These are phyloP conservation scores for Geotrypetes seraphini DNA, from an alignment of 2,797 vertebrate genomes.

Conservation along the genomic window DNA sequence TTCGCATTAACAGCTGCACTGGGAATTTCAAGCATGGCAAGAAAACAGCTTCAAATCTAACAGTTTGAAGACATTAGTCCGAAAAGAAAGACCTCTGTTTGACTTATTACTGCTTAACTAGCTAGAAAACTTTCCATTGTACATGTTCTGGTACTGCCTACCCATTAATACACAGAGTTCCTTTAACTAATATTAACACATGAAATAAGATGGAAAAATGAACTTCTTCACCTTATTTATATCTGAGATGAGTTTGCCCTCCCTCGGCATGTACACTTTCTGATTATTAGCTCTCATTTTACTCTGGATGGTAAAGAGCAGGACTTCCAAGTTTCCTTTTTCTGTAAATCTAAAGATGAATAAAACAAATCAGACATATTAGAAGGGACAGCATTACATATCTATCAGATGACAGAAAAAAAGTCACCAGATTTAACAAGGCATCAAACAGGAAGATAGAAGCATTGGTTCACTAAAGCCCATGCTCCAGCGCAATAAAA, in stretches of 20 bases:
- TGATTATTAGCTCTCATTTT: conserved; percentile 96
- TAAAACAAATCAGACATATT: background rate
- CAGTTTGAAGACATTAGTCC: background rate
- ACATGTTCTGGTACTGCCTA: background rate
- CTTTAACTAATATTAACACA: too few relatives aligned
- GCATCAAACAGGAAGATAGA: too few relatives aligned
- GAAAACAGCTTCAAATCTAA: conserved; percentile 10
- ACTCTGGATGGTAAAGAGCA: conserved; percentile 92
- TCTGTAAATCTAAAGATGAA: conserved; percentile 76
- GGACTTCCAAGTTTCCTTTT: conserved; percentile 88
- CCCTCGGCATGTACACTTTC: conserved; percentile 89
- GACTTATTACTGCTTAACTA: conserved; percentile 7
- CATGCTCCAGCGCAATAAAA: too few relatives aligned
- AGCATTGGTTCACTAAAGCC: too few relatives aligned
- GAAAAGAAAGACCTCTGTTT: too few relatives aligned
- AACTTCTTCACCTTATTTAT: conserved; percentile 77
- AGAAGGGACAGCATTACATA: background rate
- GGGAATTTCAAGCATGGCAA: conserved; percentile 15
- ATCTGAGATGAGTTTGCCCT: conserved; percentile 92
- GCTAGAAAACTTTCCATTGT: background rate
- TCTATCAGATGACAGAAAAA: background rate
- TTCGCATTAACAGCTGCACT: conserved; percentile 3
- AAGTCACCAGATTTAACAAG: too few relatives aligned
- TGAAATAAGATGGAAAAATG: background rate
- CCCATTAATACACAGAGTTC: too few relatives aligned